Conservation (phyloP, 2,888 invertebrate genomes). For the Zhengitettix transpicula region DNA sequence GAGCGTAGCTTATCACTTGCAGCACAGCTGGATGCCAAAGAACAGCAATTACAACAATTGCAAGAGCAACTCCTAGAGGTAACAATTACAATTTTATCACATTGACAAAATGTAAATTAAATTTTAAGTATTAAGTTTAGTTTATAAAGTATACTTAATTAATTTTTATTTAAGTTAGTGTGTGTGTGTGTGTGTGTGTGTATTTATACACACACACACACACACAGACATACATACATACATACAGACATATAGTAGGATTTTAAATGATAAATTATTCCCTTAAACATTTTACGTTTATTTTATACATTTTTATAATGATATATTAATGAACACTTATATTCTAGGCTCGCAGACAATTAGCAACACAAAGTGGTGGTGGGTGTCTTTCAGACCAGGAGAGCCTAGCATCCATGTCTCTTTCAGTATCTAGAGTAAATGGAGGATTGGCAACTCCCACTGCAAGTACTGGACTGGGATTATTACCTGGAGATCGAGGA, state of each 20-base stretch:
- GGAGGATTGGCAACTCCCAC: constrained; percentile 14
- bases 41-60: constrained; percentile 69
- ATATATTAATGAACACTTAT: constrained; percentile 6
- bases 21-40: constrained; percentile 72
- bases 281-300: too few relatives aligned
- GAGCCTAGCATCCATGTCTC: constrained; percentile 52
- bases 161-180: too few relatives aligned
- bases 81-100: constrained; percentile 12
- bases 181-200: too few relatives aligned
- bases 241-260: too few relatives aligned
- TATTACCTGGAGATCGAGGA: constrained; percentile 49
- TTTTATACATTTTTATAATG: too few relatives aligned
- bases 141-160: too few relatives aligned
- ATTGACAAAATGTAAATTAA: not conserved
- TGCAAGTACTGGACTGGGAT: constrained; percentile 22
- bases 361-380: constrained; percentile 28
- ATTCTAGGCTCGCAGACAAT: constrained; percentile 49
- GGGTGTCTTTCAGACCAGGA: constrained; percentile 77
- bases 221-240: too few relatives aligned
- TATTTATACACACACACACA: too few relatives aligned
- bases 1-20: constrained; percentile 73
- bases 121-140: too few relatives aligned
- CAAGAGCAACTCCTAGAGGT: constrained; percentile 75
- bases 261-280: too few relatives aligned
- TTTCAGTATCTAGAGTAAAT: constrained; percentile 35